Base-by-base conservation (phyloP, 2,888 invertebrate genomes). In the Mythimna pallens region DNA sequence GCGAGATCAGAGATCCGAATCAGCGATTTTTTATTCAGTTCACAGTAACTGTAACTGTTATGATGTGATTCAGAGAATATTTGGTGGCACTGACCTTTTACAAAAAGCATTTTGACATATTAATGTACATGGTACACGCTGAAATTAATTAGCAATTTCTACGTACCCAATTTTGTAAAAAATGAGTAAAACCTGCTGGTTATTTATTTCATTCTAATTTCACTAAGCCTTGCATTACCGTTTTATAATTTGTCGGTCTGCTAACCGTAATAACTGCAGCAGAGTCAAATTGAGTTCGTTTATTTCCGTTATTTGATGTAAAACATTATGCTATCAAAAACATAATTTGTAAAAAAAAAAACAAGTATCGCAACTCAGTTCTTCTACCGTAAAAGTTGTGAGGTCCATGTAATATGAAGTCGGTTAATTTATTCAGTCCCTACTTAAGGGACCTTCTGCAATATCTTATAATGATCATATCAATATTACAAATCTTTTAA, bases 231-330 rank as follows among this genome's bases (percentile, higher is more conserved):
- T 20, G 7, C n/a, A 36, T 12, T 36, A 3, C 22, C 8, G n/a
- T 40, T 40, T 43, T 20, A 43, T 62, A 25, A 62, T 62, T 25
- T n/a, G 68, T n/a, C 34, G 43, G 78, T 78, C 52, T 78, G 25
- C 8, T 73, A 25, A 36, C 12, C 17, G 25, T n/a, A 3, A 47
- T 54, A 78, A 70, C 59, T 54, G 20, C n/a, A 43, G n/a, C 9
- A 43, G 52, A n/a, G 71, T 17, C 25, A 34, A 68, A 76, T 55
- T 0, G 5, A 10, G 22, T 7, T 22, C 5, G 34, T 52, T 52
- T 52, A 58, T n/a, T 50, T 36, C n/a, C 40, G 12, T 77, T 69
- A 67, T 50, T 77, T 25, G 30, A 22, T 9, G 30, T 65, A 40
- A 36, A 34, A 25, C 17, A 1, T 25, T 54, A 12, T 30, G 30